Conservation (phyloP, 2,797 vertebrate species). For the Siniperca scherzeri region DNA sequence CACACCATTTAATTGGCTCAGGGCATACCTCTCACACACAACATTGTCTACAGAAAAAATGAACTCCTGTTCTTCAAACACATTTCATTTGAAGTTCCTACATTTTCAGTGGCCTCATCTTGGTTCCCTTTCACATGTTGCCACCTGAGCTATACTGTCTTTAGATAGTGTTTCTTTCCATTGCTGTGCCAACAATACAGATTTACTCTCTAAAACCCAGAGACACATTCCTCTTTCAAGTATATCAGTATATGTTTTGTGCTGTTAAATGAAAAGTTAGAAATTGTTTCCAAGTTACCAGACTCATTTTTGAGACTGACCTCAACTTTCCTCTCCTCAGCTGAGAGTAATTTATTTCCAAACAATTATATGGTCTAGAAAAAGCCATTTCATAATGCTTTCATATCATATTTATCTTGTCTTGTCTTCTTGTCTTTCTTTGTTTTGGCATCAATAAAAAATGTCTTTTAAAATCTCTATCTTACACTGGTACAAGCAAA, state of each 20-base stretch:
- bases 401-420: neutral
- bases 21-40: constrained; percentile 39
- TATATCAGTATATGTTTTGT: neutral
- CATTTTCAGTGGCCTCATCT: neutral
- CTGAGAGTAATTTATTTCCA: neutral
- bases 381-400: neutral
- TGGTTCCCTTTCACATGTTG: neutral
- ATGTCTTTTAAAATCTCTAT: neutral
- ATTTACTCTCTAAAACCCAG: neutral
- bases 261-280: neutral
- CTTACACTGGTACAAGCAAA: neutral
- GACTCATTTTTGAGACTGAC: neutral
- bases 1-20: constrained; percentile 56
- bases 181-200: neutral
- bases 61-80: neutral
- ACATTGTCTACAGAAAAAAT: constrained; percentile 8
- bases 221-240: neutral
- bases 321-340: neutral
- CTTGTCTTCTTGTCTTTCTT: neutral
- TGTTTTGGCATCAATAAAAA: constrained; percentile 18
- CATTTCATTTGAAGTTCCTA: constrained; percentile 6
- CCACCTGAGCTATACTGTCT: neutral
- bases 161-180: neutral
- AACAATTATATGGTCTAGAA: neutral
- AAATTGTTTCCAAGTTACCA: neutral